Conservation (phyloP, 2,113 vertebrate species). For the Ctenodactylus gundi region DNA sequence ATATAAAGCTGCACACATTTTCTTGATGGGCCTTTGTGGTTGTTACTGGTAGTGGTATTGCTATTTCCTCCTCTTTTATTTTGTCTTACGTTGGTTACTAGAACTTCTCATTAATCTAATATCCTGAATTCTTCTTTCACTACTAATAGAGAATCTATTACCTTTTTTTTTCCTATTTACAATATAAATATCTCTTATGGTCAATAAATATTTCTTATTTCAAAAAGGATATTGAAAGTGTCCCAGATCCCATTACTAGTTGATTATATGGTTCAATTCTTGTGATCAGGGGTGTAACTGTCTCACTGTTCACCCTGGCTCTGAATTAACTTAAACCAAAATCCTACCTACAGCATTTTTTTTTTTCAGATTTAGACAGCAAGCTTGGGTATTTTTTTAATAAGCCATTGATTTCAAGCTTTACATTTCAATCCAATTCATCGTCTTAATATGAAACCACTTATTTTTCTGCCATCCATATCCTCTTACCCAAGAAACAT, state of each 20-base stretch:
- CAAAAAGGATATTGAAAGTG: neutral
- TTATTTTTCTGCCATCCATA: neutral
- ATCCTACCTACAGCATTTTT: neutral
- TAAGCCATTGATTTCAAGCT: neutral
- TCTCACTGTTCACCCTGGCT: neutral
- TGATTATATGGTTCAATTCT: neutral
- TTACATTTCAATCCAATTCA: neutral
- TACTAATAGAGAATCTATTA: too few species aligned
- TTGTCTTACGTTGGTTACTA: neutral
- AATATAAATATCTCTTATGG: neutral
- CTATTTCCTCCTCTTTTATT: neutral
- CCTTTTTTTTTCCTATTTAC: neutral
- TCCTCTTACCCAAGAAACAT: neutral
- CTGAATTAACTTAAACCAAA: neutral
- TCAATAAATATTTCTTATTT: neutral
- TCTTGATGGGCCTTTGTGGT: neutral
- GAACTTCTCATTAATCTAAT: too few species aligned
- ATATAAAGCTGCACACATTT: neutral
- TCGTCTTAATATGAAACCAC: neutral
- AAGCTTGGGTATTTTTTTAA: neutral
- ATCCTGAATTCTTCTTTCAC: neutral
- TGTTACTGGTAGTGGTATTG: neutral
- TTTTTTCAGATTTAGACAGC: neutral
- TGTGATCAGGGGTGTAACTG: neutral
- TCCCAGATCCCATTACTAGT: neutral